A percentile compares a stretch with the other conserved stretches of the same genome.
Conservation (phyloP, 2,797 vertebrate genomes). For the Premnoplex brunnescens region DNA sequence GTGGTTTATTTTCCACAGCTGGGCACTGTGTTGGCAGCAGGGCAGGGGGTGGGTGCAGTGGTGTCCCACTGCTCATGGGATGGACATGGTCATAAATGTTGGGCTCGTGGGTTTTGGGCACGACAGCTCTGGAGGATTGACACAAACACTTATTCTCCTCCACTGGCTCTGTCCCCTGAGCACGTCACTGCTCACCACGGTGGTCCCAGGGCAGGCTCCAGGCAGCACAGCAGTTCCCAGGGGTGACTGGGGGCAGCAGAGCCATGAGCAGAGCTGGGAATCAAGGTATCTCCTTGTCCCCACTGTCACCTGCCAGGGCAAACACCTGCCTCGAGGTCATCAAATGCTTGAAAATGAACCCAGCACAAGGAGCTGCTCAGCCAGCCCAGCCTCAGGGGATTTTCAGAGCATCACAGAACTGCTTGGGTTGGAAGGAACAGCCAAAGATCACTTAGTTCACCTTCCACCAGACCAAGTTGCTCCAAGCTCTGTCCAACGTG, state of each 20-base stretch:
- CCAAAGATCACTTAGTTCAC: accelerated
- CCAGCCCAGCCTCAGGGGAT: not conserved
- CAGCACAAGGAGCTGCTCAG: accelerated
- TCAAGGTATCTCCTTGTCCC: accelerated
- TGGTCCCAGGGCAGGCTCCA: accelerated
- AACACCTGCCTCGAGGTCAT: not conserved
- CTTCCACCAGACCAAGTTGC: accelerated
- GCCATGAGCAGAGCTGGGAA: accelerated
- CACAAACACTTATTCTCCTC: not conserved
- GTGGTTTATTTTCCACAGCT: accelerated
- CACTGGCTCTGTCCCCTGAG: not conserved
- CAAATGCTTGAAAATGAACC: accelerated
- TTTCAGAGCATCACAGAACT: not conserved
- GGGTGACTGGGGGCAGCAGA: not conserved
- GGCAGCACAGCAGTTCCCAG: accelerated
- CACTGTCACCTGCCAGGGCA: not conserved
- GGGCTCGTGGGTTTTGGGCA: accelerated
- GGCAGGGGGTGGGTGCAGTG: accelerated
- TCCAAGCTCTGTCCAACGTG: accelerated
- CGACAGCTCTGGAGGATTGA: accelerated
- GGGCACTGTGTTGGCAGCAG: accelerated
- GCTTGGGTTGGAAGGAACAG: not conserved
- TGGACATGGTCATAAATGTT: accelerated
- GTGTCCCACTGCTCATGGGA: accelerated
- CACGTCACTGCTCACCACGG: accelerated